Evolutionary conservation across 2,797 vertebrate species (phyloP).

Genomic region (Falco columbarius): DNA sequence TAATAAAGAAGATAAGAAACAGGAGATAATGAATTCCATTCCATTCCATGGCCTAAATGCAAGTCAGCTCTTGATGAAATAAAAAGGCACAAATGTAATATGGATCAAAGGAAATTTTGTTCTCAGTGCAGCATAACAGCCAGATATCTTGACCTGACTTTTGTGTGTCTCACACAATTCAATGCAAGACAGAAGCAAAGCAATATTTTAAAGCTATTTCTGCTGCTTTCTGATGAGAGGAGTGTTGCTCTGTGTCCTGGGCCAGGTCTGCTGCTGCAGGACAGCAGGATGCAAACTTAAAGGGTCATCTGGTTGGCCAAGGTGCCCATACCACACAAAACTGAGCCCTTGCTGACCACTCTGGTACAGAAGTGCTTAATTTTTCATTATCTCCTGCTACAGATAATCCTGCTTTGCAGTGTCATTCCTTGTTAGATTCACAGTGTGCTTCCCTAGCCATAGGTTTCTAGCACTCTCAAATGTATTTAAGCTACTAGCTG

Average conservation of each 20-base stretch:
- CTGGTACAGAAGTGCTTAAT: background rate
- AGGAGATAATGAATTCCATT: constrained; percentile 33
- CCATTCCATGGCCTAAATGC: constrained; percentile 7
- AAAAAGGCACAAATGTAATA: constrained; percentile 53
- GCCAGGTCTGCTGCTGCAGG: background rate
- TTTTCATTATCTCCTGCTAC: background rate
- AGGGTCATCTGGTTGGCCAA: background rate
- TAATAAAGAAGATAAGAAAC: constrained; percentile 49
- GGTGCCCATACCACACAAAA: background rate
- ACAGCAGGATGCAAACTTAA: background rate
- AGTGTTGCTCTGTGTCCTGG: background rate
- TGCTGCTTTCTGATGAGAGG: background rate
- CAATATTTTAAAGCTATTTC: background rate
- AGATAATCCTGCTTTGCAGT: background rate
- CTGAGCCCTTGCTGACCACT: background rate
- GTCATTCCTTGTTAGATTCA: background rate
- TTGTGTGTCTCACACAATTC: background rate
- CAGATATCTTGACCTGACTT: constrained; percentile 18
- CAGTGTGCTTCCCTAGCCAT: background rate
- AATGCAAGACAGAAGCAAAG: background rate
- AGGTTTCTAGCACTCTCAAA: constrained; percentile 29
- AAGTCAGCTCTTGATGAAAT: constrained; percentile 53
- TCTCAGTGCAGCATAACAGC: background rate
- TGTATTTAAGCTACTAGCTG: constrained; percentile 18
- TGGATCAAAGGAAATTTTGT: constrained; percentile 28